phyloP scores from a whole-genome alignment of 2,113 vertebrate species.

The Climacteris rufus region DNA sequence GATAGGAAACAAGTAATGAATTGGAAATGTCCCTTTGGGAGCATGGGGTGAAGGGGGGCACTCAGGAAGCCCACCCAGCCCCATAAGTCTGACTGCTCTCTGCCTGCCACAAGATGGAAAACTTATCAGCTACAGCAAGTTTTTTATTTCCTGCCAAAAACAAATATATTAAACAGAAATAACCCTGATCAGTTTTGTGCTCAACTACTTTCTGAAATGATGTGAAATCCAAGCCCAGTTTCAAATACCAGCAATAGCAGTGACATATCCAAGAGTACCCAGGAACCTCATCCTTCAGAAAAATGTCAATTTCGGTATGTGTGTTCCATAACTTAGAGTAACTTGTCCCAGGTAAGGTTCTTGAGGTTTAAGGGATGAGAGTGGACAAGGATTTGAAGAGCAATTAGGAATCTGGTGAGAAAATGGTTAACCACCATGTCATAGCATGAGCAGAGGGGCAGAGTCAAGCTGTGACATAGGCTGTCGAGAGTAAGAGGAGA shows the following conservation, averaged over 20 bases:
- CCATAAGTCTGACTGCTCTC: neutral
- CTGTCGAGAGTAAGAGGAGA: neutral
- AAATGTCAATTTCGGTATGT: neutral
- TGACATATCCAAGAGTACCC: neutral
- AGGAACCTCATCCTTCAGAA: neutral
- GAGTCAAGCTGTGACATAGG: neutral
- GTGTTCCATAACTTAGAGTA: neutral
- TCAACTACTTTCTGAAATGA: neutral
- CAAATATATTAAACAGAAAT: neutral
- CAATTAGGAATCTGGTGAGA: neutral
- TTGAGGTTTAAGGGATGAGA: neutral
- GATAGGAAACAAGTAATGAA: neutral
- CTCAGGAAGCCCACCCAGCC: neutral
- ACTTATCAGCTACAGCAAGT: neutral
- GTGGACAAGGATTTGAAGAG: neutral
- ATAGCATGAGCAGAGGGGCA: neutral
- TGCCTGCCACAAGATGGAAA: neutral
- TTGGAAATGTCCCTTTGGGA: neutral
- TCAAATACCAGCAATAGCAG: neutral
- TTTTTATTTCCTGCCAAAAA: neutral
- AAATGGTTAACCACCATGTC: neutral
- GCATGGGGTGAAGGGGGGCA: neutral
- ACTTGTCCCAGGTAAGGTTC: neutral
- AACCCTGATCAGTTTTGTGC: neutral
- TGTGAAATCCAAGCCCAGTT: neutral